phyloP scores from a whole-genome alignment of 2,797 vertebrate species.

The Mormyrus proboscirostris region DNA sequence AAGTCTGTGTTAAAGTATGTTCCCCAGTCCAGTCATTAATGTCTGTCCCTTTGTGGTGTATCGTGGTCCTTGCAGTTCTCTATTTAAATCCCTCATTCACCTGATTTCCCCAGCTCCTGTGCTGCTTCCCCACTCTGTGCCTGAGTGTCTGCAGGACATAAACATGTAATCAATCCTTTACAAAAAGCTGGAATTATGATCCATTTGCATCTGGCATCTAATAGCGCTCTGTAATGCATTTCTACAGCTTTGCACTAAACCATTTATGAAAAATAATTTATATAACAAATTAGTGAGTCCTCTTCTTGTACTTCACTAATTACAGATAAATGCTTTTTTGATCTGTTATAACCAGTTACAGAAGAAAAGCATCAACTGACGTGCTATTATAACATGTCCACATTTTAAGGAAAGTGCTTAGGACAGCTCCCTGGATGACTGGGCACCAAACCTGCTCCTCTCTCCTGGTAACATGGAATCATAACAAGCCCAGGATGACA shows the following conservation, averaged over 20 bases:
- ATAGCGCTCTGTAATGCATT: not conserved
- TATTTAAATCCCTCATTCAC: not conserved
- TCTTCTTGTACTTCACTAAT: not conserved
- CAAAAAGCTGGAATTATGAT: not conserved
- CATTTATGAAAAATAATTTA: not conserved
- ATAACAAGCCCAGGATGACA: not conserved
- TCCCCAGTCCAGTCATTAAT: not conserved
- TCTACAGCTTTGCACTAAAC: not conserved
- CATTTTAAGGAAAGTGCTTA: not conserved
- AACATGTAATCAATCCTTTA: not conserved
- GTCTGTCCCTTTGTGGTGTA: not conserved
- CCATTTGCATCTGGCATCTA: constrained; percentile 1
- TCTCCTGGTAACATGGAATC: not conserved
- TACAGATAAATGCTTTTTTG: not conserved
- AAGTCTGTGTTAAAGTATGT: not conserved
- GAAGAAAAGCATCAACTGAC: not conserved
- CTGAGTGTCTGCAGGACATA: not conserved
- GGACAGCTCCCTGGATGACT: not conserved
- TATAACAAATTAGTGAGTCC: not conserved
- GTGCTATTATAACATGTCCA: not conserved
- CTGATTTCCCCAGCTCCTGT: not conserved
- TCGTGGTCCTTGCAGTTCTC: not conserved
- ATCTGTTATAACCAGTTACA: not conserved
- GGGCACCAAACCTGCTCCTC: not conserved
- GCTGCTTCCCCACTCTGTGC: not conserved